Base-by-base conservation (phyloP, 2,113 vertebrate species). In the Andinoacara biseriatus region DNA sequence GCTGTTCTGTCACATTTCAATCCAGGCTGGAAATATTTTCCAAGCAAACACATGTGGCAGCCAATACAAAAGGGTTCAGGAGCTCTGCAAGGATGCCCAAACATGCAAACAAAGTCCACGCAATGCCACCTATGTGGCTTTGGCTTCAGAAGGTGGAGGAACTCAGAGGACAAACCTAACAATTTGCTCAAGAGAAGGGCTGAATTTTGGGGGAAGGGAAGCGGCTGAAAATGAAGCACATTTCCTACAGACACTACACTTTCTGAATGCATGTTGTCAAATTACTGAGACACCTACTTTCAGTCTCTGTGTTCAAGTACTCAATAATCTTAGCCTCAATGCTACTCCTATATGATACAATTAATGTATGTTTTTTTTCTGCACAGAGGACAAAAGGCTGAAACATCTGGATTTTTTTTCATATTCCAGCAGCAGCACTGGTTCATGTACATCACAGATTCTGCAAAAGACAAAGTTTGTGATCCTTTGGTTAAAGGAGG, bases 21-120 rank as follows among this genome's bases (percentile, higher is more conserved):
- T 92, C 61, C 52, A 74, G 76, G 65, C 60, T 29, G 40, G n/a
- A 69, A 85, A 67, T 75, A 82, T 90, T 91, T 92, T 43, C 83
- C 80, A 74, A 87, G 87, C 81, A 93, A 91, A 93, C 62, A 86
- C 20, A n/a, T 31, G 82, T 83, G 38, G 60, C 54, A 58, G 81
- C 60, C 67, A 60, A 17, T 67, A 92, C 83, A 90, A 91, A 69
- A 87, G 54, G 57, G 58, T 65, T 60, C 63, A 29, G 84, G 58
- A 40, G 29, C 78, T 76, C n/a, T 77, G 85, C 60, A 88, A 83
- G 85, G 89, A 86, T 75, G 85, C 74, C 88, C 78, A 87, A 88
- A 92, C 89, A 83, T 60, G 86, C 87, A 87, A 83, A 87, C 59
- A 84, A 62, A 86, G 69, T 78, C 85, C 83, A 61, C 58, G 60